Conservation (phyloP, 1,140 invertebrate genomes). For the Reticulitermes speratus region DNA sequence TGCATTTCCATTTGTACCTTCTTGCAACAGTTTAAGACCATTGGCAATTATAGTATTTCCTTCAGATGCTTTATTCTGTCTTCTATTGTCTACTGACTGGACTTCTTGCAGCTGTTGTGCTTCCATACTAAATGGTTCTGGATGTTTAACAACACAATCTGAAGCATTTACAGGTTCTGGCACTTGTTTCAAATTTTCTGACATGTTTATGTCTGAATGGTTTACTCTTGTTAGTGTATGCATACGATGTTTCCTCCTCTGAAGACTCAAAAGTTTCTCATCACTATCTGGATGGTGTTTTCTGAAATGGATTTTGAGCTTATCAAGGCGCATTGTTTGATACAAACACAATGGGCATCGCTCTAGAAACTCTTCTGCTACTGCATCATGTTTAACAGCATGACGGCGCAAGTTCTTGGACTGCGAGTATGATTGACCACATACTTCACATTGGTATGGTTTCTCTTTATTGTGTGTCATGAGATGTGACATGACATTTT, state of each 20-base stretch:
- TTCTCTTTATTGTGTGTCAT: constrained; percentile 58
- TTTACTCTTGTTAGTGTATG: background rate
- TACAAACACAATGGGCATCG: constrained; percentile 51
- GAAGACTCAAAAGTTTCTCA: background rate
- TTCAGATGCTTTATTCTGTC: background rate
- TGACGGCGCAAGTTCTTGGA: constrained; percentile 53
- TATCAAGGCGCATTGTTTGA: constrained; percentile 54
- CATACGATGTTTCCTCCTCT: constrained; percentile 10
- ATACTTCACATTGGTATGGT: constrained; percentile 53
- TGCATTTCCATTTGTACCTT: background rate
- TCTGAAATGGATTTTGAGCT: constrained; percentile 55
- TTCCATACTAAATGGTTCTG: background rate
- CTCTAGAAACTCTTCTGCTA: constrained; percentile 29
- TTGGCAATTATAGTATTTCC: background rate
- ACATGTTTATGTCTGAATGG: background rate
- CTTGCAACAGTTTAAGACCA: background rate
- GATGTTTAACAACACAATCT: background rate
- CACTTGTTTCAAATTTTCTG: background rate
- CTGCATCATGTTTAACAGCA: constrained; percentile 48
- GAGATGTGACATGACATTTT: constrained; percentile 53
- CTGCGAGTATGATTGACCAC: constrained; percentile 52
- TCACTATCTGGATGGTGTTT: constrained; percentile 45
- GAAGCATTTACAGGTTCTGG: background rate
- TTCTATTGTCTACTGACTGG: background rate
- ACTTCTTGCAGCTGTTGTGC: background rate